Conservation (phyloP, 1,140 invertebrate species). For the Ylistrum balloti region DNA sequence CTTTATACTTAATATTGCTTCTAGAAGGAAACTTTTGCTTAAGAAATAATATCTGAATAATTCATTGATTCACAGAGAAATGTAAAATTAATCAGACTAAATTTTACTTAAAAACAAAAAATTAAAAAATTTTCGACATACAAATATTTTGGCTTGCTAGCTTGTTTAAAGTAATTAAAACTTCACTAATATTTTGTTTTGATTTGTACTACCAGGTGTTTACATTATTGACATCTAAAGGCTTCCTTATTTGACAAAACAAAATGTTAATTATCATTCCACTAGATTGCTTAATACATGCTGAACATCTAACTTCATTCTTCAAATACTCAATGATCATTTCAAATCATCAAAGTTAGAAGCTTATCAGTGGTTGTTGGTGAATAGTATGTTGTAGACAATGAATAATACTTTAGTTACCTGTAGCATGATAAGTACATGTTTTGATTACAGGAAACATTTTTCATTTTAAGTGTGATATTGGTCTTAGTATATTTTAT, state of each 20-base stretch:
- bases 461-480: background rate
- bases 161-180: background rate
- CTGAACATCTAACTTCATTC: too few species aligned
- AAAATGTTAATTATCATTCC: background rate
- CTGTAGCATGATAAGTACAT: background rate
- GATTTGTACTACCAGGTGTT: background rate
- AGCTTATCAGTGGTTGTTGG: background rate
- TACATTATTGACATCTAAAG: background rate
- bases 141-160: too few species aligned
- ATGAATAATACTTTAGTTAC: background rate
- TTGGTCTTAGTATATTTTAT: background rate
- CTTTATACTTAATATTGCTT: background rate
- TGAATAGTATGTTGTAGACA: too few species aligned
- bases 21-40: background rate
- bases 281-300: too few species aligned
- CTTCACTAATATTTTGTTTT: background rate
- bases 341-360: background rate
- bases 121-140: too few species aligned
- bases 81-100: too few species aligned
- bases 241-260: background rate
- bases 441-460: too few species aligned
- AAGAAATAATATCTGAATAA: background rate
- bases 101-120: too few species aligned
- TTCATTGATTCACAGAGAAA: too few species aligned
- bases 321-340: too few species aligned